These are phyloP conservation scores for Siderastrea siderea DNA, from an alignment of 92 coral and sea anemone genomes.

Conservation along the genomic window DNA sequence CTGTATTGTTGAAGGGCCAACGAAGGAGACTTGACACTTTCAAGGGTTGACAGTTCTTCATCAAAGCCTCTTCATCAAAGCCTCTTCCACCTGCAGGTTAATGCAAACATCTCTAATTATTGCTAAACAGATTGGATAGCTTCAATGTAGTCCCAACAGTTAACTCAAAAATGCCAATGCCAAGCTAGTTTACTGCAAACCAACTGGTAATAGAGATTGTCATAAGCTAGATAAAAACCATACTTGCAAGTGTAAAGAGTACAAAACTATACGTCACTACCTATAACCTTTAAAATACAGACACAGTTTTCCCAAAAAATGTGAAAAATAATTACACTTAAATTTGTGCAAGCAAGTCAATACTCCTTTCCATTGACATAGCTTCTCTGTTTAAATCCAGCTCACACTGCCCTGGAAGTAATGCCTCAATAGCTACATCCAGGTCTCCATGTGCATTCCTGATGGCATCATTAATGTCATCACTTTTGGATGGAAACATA, in stretches of 20 bases:
- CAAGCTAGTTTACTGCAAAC: not conserved
- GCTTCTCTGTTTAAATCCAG: not conserved
- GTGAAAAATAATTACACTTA: not conserved
- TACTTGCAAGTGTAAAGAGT: too few species aligned
- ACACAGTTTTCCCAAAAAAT: not conserved
- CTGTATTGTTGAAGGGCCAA: conserved; percentile 25
- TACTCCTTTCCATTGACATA: conserved; percentile 5
- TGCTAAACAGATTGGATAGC: too few species aligned
- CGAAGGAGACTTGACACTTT: not conserved
- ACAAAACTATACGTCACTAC: not conserved
- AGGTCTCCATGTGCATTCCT: conserved; percentile 2
- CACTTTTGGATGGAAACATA: conserved; percentile 11
- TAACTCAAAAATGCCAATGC: not conserved
- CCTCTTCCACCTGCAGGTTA: not conserved
- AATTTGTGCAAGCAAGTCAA: conserved; percentile 1
- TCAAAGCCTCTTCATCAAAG: too few species aligned
- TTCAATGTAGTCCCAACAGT: not conserved
- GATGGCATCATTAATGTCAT: not conserved
- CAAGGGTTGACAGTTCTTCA: conserved; percentile 2
- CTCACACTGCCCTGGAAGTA: conserved; percentile 8
- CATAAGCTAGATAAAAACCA: too few species aligned
- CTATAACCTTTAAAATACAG: conserved; percentile 1
- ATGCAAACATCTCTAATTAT: conserved; percentile 3
- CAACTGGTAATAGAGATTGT: too few species aligned
- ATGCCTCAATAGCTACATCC: conserved; percentile 7